phyloP scores from a whole-genome alignment of 1,140 invertebrate genomes.

The Lepidurus apus region DNA sequence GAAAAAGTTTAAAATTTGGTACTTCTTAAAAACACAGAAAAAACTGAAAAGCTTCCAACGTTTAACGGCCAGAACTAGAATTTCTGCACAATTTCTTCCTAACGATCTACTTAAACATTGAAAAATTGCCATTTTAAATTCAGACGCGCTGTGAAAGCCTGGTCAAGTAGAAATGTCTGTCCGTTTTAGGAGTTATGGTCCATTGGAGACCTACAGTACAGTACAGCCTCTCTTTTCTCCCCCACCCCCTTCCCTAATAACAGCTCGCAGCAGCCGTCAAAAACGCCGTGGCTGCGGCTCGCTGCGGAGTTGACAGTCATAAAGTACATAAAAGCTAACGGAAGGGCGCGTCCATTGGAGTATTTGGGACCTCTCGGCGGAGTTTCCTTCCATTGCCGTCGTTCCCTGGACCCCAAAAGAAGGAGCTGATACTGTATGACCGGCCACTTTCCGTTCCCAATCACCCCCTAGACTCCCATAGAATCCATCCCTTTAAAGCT shows the following conservation, averaged over 20 bases:
- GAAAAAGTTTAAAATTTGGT: no score
- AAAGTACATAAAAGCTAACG: conserved; percentile 5
- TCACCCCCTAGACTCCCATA: conserved; percentile 12
- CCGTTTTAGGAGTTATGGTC: conserved; percentile 13
- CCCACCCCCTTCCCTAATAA: not conserved
- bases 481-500: conserved; percentile 11
- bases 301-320: conserved; percentile 13
- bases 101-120: not conserved
- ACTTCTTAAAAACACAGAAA: no score
- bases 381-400: not conserved
- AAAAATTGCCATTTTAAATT: not conserved
- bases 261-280: conserved; percentile 17
- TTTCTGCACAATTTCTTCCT: not conserved
- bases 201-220: not conserved
- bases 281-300: conserved; percentile 8
- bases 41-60: no score
- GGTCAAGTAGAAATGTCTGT: conserved; percentile 5
- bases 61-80: no score
- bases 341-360: conserved; percentile 1
- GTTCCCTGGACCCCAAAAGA: not conserved
- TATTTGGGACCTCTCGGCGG: not conserved
- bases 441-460: conserved; percentile 14
- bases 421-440: conserved; percentile 4
- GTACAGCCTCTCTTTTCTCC: not conserved
- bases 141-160: not conserved